Percentiles rank a stretch among this genome's conserved stretches.
Evolutionary conservation across 37 sponge, comb jelly and placozoan genomes (phyloP).

Genomic region (Hormiphora californensis): DNA sequence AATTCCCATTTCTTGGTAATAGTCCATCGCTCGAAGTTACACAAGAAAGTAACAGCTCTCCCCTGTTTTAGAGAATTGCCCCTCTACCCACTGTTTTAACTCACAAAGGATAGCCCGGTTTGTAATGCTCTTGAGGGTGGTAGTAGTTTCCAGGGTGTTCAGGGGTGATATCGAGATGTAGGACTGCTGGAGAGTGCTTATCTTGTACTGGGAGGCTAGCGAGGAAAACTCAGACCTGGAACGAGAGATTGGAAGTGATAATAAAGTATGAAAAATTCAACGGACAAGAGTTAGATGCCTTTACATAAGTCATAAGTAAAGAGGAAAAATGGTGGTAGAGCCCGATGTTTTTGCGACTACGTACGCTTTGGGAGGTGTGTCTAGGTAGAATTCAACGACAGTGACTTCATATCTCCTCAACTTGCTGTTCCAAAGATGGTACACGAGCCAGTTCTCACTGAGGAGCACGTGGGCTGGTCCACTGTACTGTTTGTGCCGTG

Average conservation of each 20-base stretch:
- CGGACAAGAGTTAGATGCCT: too few relatives aligned
- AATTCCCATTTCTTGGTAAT: too few relatives aligned
- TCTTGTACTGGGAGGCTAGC: neutral
- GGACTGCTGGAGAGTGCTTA: constrained; percentile 4
- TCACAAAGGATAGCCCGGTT: constrained; percentile 45
- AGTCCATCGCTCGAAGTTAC: too few relatives aligned
- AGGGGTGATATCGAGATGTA: constrained; percentile 22
- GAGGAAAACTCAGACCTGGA: constrained; percentile 44
- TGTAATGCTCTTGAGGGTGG: constrained; percentile 34
- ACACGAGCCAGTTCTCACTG: constrained; percentile 88
- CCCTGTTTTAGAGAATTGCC: too few relatives aligned
- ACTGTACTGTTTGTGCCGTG: constrained; percentile 66
- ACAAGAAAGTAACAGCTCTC: too few relatives aligned
- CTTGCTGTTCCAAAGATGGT: constrained; percentile 14
- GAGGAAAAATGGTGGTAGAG: too few relatives aligned
- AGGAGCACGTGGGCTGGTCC: constrained; percentile 74
- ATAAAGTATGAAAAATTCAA: too few relatives aligned
- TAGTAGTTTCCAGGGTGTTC: neutral
- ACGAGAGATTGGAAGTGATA: too few relatives aligned
- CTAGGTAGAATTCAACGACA: constrained; percentile 36
- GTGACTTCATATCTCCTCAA: constrained; percentile 50
- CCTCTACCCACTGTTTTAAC: too few relatives aligned
- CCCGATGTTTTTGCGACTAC: neutral
- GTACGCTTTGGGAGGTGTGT: neutral
- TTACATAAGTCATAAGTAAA: too few relatives aligned